Evolutionary conservation across 1,140 invertebrate species (phyloP), one percentile per base, ranked within the genome.

Genomic region (Vollenhovia emeryi): DNA sequence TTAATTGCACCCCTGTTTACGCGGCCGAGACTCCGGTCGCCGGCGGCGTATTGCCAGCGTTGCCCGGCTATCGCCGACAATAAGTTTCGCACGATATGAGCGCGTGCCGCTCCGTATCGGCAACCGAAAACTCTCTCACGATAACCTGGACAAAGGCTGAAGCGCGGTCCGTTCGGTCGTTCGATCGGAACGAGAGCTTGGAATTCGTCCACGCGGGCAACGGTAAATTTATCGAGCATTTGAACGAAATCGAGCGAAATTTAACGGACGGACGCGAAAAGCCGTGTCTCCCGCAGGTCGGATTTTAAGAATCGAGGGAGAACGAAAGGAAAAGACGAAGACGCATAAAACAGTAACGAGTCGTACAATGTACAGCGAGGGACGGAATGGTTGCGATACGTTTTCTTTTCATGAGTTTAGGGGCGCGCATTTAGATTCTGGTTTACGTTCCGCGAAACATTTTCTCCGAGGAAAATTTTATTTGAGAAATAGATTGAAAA

Each of bases 1-100:
- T 91, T 91, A 87, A 87, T 91, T 91, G 80, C 90, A 79, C 90
- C 66, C n/a, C 88, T 82, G 78, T 89, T 90, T 90, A 90, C 87
- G 87, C 76, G 86, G 45, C 68, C 80, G 60, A 27, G 57, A 21
- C 55, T 43, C 57, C 43, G 11, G 4, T 64, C 55, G 55, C 48
- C 52, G 21, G 9, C 55, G 33, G 66, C 48, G 5, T 9, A n/a
- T n/a, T n/a, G 59, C 43, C 36, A 27, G 3, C 8, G 21, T n/a
- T n/a, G 43, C 52, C 40, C 13, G n/a, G 80, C 43, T 76, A 50
- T 84, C 80, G 45, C 43, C 11, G 27, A 79, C 43, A 66, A 80
- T 59, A n/a, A 40, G 59, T 85, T 87, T 88, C 78, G 15, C 55
- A 60, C 45, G 60, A 74, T 86, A 82, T 24, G 64, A 40, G 18